These are phyloP conservation scores for Platycercus adscitus DNA, from an alignment of 2,113 vertebrate species.

Conservation along the genomic window DNA sequence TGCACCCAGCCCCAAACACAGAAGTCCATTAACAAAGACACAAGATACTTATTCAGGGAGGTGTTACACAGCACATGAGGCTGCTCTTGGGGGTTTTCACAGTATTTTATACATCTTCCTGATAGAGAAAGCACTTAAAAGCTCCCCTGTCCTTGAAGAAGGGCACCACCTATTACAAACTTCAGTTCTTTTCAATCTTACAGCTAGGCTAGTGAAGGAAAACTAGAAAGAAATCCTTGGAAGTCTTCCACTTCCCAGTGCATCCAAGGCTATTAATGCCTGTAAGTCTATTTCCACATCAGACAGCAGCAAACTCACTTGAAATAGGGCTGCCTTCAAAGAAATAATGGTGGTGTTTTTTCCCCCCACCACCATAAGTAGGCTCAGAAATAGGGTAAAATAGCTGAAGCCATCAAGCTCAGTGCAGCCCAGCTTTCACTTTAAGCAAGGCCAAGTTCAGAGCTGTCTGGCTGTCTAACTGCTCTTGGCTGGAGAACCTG, in stretches of 20 bases:
- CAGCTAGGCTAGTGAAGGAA: not conserved
- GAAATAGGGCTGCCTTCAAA: not conserved
- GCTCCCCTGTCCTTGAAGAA: not conserved
- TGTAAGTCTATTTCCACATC: not conserved
- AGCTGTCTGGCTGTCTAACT: fast-evolving
- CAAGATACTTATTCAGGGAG: not conserved
- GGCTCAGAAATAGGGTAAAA: not conserved
- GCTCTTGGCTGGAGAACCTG: not conserved
- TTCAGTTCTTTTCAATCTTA: not conserved
- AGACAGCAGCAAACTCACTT: not conserved
- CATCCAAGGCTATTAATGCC: not conserved
- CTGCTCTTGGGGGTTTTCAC: not conserved
- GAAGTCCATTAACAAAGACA: not conserved
- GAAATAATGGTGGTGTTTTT: not conserved
- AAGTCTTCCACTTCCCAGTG: not conserved
- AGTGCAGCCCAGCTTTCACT: not conserved
- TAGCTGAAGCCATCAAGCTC: not conserved
- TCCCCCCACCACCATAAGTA: not conserved
- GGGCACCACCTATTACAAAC: not conserved
- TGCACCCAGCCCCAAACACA: not conserved
- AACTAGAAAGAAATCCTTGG: not conserved
- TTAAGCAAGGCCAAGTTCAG: not conserved
- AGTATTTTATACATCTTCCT: no score
- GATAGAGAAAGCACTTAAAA: not conserved
- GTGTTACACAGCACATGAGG: not conserved